Evolutionary conservation across 1,140 invertebrate genomes (phyloP).

Genomic region (Brachystomella parvula): DNA sequence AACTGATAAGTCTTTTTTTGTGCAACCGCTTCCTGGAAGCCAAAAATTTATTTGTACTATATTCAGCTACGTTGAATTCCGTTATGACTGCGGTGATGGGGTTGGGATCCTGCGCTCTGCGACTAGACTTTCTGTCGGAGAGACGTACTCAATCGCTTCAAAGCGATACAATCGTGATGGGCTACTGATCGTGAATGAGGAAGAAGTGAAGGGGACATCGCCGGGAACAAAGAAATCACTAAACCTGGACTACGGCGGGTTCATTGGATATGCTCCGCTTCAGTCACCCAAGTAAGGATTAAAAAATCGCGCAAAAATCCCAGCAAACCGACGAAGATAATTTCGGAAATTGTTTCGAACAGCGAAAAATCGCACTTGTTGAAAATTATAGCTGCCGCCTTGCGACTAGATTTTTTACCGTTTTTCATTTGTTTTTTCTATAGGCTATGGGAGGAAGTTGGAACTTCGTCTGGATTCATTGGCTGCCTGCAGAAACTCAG

Average conservation of each 20-base stretch:
- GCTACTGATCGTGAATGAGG: slow-evolving; percentile 65
- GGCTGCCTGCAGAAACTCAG: slow-evolving; percentile 57
- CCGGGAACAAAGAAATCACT: slow-evolving; percentile 69
- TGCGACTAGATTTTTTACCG: not conserved
- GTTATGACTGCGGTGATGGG: slow-evolving; percentile 81
- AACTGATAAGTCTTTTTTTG: slow-evolving; percentile 37
- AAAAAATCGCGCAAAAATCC: too few species aligned
- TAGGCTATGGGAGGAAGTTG: slow-evolving; percentile 79
- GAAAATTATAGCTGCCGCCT: too few species aligned
- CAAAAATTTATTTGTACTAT: slow-evolving; percentile 18
- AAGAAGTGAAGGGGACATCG: slow-evolving; percentile 69
- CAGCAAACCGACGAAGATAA: too few species aligned
- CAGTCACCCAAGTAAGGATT: slow-evolving; percentile 56
- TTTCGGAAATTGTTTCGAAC: too few species aligned
- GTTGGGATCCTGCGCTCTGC: slow-evolving; percentile 64
- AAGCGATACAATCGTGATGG: slow-evolving; percentile 77
- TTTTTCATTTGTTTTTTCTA: not conserved
- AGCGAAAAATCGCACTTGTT: too few species aligned
- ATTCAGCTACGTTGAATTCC: slow-evolving; percentile 52
- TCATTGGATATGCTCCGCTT: slow-evolving; percentile 71
- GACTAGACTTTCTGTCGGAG: slow-evolving; percentile 63
- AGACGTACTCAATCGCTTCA: slow-evolving; percentile 68
- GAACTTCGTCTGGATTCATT: slow-evolving; percentile 49
- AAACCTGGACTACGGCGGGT: slow-evolving; percentile 71
- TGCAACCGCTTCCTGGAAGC: not conserved